These are phyloP conservation scores for Drosophila kikkawai DNA, from an alignment of 1,140 invertebrate genomes.

Conservation along the genomic window DNA sequence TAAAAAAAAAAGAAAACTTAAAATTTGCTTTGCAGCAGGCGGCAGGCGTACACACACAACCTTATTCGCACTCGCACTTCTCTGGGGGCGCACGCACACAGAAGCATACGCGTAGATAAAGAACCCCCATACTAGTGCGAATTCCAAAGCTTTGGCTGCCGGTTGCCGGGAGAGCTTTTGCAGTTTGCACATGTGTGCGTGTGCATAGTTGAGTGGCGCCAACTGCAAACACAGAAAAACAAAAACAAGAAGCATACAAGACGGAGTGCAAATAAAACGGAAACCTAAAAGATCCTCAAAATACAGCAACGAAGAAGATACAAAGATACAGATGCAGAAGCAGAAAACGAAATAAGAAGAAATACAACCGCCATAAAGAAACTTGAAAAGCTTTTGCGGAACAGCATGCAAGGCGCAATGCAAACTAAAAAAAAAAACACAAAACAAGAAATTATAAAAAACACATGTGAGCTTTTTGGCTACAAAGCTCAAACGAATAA, in stretches of 20 bases:
- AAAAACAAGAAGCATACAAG: conserved; percentile 7
- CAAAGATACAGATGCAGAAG: conserved; percentile 25
- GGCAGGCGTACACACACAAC: conserved; percentile 29
- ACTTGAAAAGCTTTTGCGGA: conserved; percentile 27
- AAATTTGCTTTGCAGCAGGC: conserved; percentile 64
- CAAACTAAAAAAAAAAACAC: conserved; percentile 45
- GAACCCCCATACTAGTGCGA: conserved; percentile 33
- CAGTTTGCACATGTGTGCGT: conserved; percentile 50
- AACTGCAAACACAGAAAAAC: conserved; percentile 45
- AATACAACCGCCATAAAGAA: conserved; percentile 18
- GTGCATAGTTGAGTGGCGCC: conserved; percentile 62
- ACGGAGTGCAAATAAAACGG: conserved; percentile 18
- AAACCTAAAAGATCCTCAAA: conserved; percentile 53
- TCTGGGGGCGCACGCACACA: conserved; percentile 10
- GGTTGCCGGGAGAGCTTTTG: conserved; percentile 47
- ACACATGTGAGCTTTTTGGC: conserved; percentile 66
- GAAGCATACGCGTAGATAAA: conserved; percentile 40
- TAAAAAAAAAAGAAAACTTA: conserved; percentile 47
- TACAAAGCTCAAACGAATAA: conserved; percentile 36
- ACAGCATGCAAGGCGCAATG: conserved; percentile 52
- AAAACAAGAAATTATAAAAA: conserved; percentile 27
- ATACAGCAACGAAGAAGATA: conserved; percentile 15
- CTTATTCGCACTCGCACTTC: conserved; percentile 16
- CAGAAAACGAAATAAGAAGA: conserved; percentile 12
- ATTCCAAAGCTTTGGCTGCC: conserved; percentile 51